Evolutionary conservation across 2,797 vertebrate species (phyloP).

Genomic region (Pantherophis alleghaniensis): DNA sequence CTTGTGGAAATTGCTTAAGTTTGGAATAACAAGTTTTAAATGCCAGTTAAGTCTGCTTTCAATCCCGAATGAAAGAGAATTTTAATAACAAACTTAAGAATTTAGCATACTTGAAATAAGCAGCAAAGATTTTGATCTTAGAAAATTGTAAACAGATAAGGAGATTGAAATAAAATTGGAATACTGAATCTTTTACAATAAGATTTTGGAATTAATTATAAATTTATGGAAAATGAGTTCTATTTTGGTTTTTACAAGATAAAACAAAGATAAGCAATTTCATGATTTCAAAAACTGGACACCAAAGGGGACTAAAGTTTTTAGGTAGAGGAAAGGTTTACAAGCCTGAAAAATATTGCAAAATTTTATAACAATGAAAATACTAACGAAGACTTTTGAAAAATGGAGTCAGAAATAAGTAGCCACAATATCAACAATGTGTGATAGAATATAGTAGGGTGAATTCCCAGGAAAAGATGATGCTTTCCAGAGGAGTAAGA

Average conservation of each 20-base stretch:
- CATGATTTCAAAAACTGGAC: not conserved
- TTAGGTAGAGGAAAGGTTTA: not conserved
- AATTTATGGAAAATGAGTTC: not conserved
- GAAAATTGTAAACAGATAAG: not conserved
- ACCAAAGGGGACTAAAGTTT: not conserved
- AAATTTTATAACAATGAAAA: too few species aligned
- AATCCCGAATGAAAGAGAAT: not conserved
- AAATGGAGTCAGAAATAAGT: too few species aligned
- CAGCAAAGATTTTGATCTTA: not conserved
- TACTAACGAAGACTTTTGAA: too few species aligned
- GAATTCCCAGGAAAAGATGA: too few species aligned
- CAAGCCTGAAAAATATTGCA: not conserved
- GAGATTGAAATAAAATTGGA: not conserved
- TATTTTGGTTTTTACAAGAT: not conserved
- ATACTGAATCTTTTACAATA: not conserved
- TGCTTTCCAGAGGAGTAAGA: too few species aligned
- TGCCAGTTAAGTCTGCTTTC: not conserved
- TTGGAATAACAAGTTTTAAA: not conserved
- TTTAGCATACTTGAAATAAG: not conserved
- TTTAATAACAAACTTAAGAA: not conserved
- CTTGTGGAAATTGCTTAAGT: not conserved
- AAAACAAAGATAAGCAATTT: not conserved
- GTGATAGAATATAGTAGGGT: too few species aligned
- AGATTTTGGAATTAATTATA: not conserved
- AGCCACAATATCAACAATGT: too few species aligned